phyloP scores from a whole-genome alignment of 2,888 invertebrate genomes.

The Pachycephus smyrnensis region DNA sequence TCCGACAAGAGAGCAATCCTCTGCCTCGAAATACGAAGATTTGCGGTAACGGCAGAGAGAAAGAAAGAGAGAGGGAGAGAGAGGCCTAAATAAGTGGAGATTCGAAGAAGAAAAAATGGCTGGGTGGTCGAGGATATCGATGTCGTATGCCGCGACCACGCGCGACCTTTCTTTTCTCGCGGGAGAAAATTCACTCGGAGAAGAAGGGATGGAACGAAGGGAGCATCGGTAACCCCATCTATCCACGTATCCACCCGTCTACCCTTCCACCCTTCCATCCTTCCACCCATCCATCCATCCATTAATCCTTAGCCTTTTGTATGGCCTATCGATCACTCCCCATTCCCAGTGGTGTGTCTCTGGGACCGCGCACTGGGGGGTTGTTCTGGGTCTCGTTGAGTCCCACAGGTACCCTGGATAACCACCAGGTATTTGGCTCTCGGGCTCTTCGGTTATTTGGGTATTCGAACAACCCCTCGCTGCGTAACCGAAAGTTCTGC shows the following conservation, averaged over 20 bases:
- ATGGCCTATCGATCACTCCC: constrained; percentile 53
- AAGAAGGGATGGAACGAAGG: not conserved
- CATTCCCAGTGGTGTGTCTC: not conserved
- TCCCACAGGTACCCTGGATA: not conserved
- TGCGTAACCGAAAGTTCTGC: constrained; percentile 41
- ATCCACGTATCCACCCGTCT: not conserved
- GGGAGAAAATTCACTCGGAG: not conserved
- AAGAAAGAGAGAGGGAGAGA: not conserved
- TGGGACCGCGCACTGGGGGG: constrained; percentile 31
- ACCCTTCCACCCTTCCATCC: not conserved
- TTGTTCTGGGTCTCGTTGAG: not conserved
- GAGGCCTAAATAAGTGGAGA: not conserved
- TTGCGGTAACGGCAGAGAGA: not conserved
- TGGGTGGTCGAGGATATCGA: not conserved
- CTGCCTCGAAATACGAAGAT: not conserved
- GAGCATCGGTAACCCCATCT: not conserved
- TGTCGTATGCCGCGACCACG: not conserved
- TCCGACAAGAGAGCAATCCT: not conserved
- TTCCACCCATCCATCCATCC: constrained; percentile 33
- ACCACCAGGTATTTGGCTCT: not conserved
- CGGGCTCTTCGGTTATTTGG: not conserved
- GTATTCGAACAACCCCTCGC: constrained; percentile 46
- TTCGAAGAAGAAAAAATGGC: not conserved
- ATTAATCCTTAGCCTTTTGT: constrained; percentile 54
- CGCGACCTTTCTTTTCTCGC: not conserved